Evolutionary conservation across 2,113 vertebrate species (phyloP).

Genomic region (Chelonoidis abingdonii): DNA sequence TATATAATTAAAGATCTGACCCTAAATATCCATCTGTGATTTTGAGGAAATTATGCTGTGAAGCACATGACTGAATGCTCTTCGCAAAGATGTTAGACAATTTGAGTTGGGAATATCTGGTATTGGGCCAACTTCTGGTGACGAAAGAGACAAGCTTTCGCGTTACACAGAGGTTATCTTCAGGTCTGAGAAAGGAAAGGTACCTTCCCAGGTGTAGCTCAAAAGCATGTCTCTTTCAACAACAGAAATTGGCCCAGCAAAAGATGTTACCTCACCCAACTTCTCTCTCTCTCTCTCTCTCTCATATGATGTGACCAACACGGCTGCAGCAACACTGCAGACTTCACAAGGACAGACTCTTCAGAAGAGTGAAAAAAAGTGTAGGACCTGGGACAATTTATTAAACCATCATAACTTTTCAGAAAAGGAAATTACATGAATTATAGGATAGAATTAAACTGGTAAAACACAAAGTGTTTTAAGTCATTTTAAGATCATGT

Average conservation of each 20-base stretch:
- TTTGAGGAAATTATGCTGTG: background rate
- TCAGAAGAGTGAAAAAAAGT: background rate
- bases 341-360: background rate
- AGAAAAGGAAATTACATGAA: background rate
- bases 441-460: background rate
- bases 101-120: background rate
- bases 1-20: background rate
- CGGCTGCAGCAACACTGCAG: background rate
- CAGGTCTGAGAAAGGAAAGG: background rate
- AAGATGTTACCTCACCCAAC: background rate
- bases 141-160: background rate
- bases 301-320: background rate
- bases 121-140: background rate
- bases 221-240: background rate
- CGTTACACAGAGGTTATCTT: background rate
- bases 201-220: background rate
- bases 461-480: fast-evolving
- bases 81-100: background rate
- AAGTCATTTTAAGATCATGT: background rate
- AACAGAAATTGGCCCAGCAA: background rate
- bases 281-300: background rate
- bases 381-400: background rate
- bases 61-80: background rate
- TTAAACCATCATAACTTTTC: background rate
- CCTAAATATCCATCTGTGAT: background rate